Evolutionary conservation across 2,888 invertebrate genomes (phyloP), one percentile per base, ranked within the genome.

Genomic region (Tenodera sinensis): DNA sequence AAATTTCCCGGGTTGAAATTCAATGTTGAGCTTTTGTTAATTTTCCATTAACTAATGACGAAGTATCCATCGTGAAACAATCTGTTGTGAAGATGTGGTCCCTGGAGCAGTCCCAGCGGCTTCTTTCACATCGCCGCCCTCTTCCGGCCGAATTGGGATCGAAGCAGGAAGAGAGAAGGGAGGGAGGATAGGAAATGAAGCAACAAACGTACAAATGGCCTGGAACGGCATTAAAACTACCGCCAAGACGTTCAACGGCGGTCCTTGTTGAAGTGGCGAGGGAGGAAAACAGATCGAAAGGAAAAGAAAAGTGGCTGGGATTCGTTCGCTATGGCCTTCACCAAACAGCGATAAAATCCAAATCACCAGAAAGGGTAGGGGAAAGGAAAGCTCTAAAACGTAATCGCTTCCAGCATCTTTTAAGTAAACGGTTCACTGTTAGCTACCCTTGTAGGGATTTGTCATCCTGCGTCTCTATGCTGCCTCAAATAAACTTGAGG

Each of bases 161-260:
- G 86, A 86, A 83, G 71, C 25, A 54, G 81, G 82, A 54, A 88
- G 34, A 30, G 84, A n/a, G 28, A 90, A 90, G 89, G 90, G 83
- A 88, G 89, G 87, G 87, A 90, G 90, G 91, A 91, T 91, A 92
- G 92, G 92, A 93, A 93, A 93, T 93, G 93, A 93, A 93, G 93
- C 93, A 93, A 93, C 93, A 93, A 93, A 93, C 92, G 92, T 92
- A 92, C 93, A 93, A 93, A 93, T 93, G 93, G 93, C 92, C 92
- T 92, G 93, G 93, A 93, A 93, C 93, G 93, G 92, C 93, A 93
- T 93, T 93, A 93, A 93, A 92, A 91, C 91, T 92, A 89, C 92
- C 92, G 91, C 92, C 92, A 91, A 92, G 92, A 92, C 92, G 71
- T 30, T 28, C 83, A 20, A 54, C 28, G 83, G 83, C 81, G 85